A percentile compares a stretch with the other conserved stretches of the same genome.
Conservation (phyloP, 2,888 invertebrate genomes). For the Limnephilus auricula region DNA sequence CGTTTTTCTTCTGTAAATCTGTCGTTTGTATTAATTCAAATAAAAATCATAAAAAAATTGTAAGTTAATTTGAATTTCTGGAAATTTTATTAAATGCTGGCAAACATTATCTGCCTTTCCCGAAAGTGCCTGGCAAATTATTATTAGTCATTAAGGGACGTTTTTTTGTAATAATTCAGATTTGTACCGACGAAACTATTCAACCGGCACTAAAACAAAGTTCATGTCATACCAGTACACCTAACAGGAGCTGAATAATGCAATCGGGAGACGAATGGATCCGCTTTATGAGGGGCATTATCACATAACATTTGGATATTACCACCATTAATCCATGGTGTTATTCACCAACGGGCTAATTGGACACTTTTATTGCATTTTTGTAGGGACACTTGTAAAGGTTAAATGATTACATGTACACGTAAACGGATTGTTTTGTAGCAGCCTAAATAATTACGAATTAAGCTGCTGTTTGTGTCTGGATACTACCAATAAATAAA, state of each 20-base stretch:
- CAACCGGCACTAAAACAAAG: background rate
- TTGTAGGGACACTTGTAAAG: conserved; percentile 8
- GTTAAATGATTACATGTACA: background rate
- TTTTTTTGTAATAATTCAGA: background rate
- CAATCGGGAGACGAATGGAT: background rate
- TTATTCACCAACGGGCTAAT: conserved; percentile 25
- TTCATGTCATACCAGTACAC: background rate
- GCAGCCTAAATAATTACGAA: background rate
- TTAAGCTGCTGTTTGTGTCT: background rate
- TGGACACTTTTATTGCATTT: conserved; percentile 33
- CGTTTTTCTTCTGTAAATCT: too few relatives aligned
- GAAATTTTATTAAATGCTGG: background rate
- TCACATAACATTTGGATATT: conserved; percentile 35
- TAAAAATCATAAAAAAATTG: too few relatives aligned
- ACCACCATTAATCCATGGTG: conserved; percentile 19
- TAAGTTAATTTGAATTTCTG: background rate
- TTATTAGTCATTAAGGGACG: background rate
- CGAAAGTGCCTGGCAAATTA: background rate
- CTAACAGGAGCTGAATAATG: background rate
- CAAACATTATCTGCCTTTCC: background rate
- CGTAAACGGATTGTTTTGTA: background rate
- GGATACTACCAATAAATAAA: too few relatives aligned
- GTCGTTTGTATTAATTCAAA: too few relatives aligned
- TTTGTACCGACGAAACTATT: background rate
- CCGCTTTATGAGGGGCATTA: conserved; percentile 21